phyloP scores from a whole-genome alignment of 2,888 invertebrate species.

The Zootermopsis nevadensis region DNA sequence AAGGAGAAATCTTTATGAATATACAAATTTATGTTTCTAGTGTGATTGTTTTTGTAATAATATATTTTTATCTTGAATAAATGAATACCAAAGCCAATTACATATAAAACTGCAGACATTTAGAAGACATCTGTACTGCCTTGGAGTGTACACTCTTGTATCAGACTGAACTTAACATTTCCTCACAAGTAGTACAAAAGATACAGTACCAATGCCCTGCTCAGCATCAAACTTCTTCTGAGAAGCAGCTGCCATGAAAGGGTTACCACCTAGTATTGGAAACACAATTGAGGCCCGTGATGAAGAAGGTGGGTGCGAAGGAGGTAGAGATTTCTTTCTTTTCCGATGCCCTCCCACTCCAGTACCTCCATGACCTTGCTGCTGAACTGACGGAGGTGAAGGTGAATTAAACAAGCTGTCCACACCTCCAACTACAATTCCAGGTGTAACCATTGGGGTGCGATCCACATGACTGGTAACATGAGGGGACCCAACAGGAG shows the following conservation, averaged over 20 bases:
- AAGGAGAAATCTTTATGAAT: too few relatives aligned
- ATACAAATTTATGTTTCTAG: too few relatives aligned
- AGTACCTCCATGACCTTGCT: constrained; percentile 34
- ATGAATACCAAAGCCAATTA: too few relatives aligned
- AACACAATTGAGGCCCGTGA: constrained; percentile 82
- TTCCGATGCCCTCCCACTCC: constrained; percentile 30
- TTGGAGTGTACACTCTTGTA: too few relatives aligned
- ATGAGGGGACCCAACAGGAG: constrained; percentile 36
- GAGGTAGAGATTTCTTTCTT: constrained; percentile 64
- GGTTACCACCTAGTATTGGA: constrained; percentile 70
- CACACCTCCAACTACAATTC: constrained; percentile 63
- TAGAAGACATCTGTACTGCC: too few relatives aligned
- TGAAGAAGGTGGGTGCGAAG: constrained; percentile 71
- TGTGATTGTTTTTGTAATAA: too few relatives aligned
- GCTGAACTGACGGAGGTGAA: constrained; percentile 48
- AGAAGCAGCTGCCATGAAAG: constrained; percentile 43
- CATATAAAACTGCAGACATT: too few relatives aligned
- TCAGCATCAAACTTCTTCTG: constrained; percentile 48
- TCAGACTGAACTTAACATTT: neutral
- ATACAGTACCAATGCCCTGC: constrained; percentile 43
- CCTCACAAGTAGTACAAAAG: too few relatives aligned
- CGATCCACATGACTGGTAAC: constrained; percentile 38
- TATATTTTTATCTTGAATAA: too few relatives aligned
- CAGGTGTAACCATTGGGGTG: constrained; percentile 47
- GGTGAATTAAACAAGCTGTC: constrained; percentile 56